phyloP scores from a whole-genome alignment of 2,113 vertebrate species.

The Notarius lentiginosus region DNA sequence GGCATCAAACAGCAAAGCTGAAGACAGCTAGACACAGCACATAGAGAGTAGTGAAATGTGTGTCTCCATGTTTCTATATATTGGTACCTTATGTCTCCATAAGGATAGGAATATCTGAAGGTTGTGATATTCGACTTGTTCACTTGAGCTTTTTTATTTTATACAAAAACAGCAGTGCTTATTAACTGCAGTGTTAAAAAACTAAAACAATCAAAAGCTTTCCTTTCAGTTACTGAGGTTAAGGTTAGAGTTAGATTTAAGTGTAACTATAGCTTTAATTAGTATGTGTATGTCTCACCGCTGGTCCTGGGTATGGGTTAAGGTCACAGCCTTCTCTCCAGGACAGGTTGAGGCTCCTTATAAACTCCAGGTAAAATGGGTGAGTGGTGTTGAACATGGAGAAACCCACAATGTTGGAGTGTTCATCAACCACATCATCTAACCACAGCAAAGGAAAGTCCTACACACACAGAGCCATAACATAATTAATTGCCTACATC shows the following conservation, averaged over 20 bases:
- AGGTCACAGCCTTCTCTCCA: constrained; percentile 91
- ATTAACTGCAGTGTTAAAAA: not conserved
- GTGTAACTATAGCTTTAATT: not conserved
- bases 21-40: constrained; percentile 73
- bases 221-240: not conserved
- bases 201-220: not conserved
- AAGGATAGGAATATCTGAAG: not conserved
- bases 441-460: constrained; percentile 87
- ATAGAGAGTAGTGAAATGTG: not conserved
- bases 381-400: constrained; percentile 93
- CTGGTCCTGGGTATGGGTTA: constrained; percentile 81
- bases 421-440: constrained; percentile 86
- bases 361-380: constrained; percentile 90
- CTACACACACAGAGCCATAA: constrained; percentile 59
- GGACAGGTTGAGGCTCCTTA: constrained; percentile 90
- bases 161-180: not conserved
- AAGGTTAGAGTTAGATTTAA: not conserved
- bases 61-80: not conserved
- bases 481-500: not conserved
- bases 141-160: not conserved
- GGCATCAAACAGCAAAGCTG: constrained; percentile 86
- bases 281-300: constrained; percentile 69
- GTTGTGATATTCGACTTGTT: not conserved
- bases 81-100: not conserved
- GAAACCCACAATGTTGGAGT: constrained; percentile 89